A percentile compares a stretch with the other conserved stretches of the same genome.
Evolutionary conservation across 2,888 invertebrate species (phyloP).

Genomic region (Cerastis leucographa): DNA sequence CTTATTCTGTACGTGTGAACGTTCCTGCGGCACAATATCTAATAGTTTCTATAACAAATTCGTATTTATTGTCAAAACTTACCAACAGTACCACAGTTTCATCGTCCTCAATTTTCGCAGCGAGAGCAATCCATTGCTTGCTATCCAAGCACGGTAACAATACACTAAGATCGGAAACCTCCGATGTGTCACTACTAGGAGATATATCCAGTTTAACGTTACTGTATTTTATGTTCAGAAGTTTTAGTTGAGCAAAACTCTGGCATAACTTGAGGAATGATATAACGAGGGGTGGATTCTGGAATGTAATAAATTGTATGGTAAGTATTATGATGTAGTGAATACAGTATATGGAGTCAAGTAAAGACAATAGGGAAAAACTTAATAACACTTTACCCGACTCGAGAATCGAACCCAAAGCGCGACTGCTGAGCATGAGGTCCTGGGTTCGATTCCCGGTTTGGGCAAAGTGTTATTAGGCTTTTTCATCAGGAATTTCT

Average conservation of each 20-base stretch:
- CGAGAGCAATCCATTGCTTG: constrained; percentile 79
- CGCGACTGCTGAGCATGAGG: too few relatives aligned
- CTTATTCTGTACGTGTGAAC: neutral
- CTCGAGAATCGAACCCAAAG: too few relatives aligned
- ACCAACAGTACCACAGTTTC: constrained; percentile 79
- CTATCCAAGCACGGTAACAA: constrained; percentile 81
- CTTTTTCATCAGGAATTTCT: too few relatives aligned
- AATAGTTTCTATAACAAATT: neutral
- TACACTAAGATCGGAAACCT: constrained; percentile 76
- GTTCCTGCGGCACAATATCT: neutral
- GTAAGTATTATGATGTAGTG: neutral
- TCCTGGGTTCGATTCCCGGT: too few relatives aligned
- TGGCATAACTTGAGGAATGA: constrained; percentile 81
- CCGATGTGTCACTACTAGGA: constrained; percentile 54
- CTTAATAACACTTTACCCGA: too few relatives aligned
- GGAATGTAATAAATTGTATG: constrained; percentile 65
- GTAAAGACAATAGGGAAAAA: too few relatives aligned
- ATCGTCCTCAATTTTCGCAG: constrained; percentile 71
- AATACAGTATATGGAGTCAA: neutral
- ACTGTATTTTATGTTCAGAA: constrained; percentile 85
- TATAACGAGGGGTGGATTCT: constrained; percentile 78
- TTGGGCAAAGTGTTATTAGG: too few relatives aligned
- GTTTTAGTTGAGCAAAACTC: constrained; percentile 81
- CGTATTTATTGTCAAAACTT: constrained; percentile 61
- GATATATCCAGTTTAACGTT: constrained; percentile 77